phyloP scores from a whole-genome alignment of 2,888 invertebrate species.

The Callyntrura guangdongensis region DNA sequence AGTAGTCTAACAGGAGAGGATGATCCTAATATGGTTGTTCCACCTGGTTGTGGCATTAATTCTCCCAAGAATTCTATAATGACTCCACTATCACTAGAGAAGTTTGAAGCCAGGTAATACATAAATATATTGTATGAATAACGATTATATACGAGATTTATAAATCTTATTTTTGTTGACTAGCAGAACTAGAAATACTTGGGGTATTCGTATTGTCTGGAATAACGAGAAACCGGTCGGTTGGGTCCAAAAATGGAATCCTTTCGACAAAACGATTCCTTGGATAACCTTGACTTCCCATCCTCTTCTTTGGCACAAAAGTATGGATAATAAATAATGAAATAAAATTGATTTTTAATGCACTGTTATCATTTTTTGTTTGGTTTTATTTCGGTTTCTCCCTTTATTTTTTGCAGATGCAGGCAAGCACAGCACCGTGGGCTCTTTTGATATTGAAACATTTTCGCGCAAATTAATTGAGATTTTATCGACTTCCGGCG shows the following conservation, averaged over 20 bases:
- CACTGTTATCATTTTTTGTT: too few relatives aligned
- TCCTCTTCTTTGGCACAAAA: constrained; percentile 91
- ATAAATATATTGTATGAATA: too few relatives aligned
- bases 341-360: too few relatives aligned
- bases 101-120: constrained; percentile 90
- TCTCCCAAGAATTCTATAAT: constrained; percentile 86
- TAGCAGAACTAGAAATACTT: constrained; percentile 89
- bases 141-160: too few relatives aligned
- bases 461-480: constrained; percentile 88
- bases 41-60: constrained; percentile 69
- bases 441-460: constrained; percentile 89
- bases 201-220: constrained; percentile 93
- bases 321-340: constrained; percentile 69
- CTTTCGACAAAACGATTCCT: constrained; percentile 92
- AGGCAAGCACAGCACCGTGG: constrained; percentile 72
- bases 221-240: constrained; percentile 90
- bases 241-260: constrained; percentile 93
- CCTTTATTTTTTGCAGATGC: background rate
- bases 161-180: constrained; percentile 8
- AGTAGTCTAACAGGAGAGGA: constrained; percentile 36
- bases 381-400: too few relatives aligned
- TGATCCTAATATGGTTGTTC: constrained; percentile 65
- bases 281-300: constrained; percentile 93
- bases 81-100: constrained; percentile 86
- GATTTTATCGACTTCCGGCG: constrained; percentile 73